A percentile compares a stretch with the other conserved stretches of the same genome.
Evolutionary conservation across 2,113 vertebrate species (phyloP).

Genomic region (Zosterops hypoxanthus): DNA sequence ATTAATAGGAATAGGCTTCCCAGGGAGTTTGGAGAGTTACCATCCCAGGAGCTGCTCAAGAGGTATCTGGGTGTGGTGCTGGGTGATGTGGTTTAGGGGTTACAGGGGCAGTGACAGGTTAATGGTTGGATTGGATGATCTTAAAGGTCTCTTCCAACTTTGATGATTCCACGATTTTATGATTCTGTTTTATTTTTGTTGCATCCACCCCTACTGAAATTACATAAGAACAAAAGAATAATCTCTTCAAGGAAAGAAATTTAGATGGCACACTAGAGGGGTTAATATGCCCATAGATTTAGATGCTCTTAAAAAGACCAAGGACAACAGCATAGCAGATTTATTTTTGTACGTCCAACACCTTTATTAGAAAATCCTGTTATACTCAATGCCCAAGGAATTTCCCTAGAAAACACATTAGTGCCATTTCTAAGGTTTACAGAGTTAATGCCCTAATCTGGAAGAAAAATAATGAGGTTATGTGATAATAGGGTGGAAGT

Average conservation of each 20-base stretch:
- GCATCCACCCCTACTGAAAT: not conserved
- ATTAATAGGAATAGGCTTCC: not conserved
- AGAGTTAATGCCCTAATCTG: not conserved
- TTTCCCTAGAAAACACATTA: not conserved
- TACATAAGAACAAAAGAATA: not conserved
- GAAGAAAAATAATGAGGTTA: not conserved
- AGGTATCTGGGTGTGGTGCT: not conserved
- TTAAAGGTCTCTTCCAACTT: not conserved
- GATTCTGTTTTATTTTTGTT: not conserved
- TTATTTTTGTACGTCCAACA: not conserved
- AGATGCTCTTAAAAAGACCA: not conserved
- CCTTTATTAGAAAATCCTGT: not conserved
- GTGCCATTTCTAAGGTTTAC: not conserved
- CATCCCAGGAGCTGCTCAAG: not conserved
- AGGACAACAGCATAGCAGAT: not conserved
- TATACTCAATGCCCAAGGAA: not conserved
- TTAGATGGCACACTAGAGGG: not conserved
- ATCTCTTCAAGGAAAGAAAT: not conserved
- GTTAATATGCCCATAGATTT: not conserved
- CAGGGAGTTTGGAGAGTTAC: not conserved
- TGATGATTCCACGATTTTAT: not conserved
- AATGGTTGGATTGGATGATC: not conserved
- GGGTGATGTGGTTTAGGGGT: not conserved
- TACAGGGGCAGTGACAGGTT: not conserved
- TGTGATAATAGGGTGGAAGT: not conserved